phyloP scores from a whole-genome alignment of 1,140 invertebrate species.

The Nasonia giraulti region DNA sequence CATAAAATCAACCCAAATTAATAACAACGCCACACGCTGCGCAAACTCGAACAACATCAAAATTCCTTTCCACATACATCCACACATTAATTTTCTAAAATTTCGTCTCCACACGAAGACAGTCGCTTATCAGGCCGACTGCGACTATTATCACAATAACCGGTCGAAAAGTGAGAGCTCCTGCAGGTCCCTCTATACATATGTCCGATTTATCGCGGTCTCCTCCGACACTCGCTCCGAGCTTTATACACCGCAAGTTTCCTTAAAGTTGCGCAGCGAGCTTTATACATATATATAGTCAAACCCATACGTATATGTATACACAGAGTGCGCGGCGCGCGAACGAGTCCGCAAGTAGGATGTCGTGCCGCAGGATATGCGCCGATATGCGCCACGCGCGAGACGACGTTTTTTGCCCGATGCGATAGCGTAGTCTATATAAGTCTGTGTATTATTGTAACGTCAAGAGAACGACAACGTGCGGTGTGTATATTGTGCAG shows the following conservation, averaged over 20 bases:
- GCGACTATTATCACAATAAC: not conserved
- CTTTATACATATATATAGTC: too few species aligned
- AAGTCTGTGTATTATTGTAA: not conserved
- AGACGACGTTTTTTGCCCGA: not conserved
- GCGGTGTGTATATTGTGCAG: not conserved
- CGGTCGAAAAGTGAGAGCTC: not conserved
- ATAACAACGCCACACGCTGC: too few species aligned
- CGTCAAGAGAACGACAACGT: not conserved
- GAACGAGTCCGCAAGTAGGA: conserved; percentile 65
- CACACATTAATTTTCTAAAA: too few species aligned
- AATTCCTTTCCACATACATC: too few species aligned
- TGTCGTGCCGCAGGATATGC: conserved; percentile 66
- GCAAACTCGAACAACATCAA: too few species aligned
- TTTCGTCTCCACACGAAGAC: not conserved
- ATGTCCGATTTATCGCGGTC: conserved; percentile 65
- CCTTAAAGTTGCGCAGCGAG: conserved; percentile 58
- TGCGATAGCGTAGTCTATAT: not conserved
- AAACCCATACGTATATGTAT: too few species aligned
- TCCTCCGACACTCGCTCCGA: conserved; percentile 43
- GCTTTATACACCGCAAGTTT: conserved; percentile 61
- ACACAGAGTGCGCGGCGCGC: too few species aligned
- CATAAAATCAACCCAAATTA: too few species aligned
- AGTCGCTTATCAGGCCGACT: not conserved
- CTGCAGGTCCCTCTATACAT: not conserved
- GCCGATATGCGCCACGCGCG: conserved; percentile 56